phyloP scores from a whole-genome alignment of 2,888 invertebrate species.

The Psylliodes chrysocephalus region DNA sequence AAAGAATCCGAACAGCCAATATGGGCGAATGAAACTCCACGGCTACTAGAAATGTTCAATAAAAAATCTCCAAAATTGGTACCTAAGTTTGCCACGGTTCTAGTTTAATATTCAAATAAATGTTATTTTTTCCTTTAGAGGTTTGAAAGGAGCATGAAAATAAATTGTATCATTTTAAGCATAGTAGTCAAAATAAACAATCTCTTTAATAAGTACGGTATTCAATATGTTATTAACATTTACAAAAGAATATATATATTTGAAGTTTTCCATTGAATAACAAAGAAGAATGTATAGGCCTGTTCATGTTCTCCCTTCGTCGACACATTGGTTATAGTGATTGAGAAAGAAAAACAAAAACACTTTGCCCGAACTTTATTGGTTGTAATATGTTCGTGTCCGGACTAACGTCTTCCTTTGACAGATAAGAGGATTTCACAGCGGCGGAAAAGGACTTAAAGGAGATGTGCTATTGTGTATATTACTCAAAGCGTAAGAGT shows the following conservation, averaged over 20 bases:
- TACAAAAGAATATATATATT: not conserved
- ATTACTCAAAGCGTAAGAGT: conserved; percentile 6
- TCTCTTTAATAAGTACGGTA: too few species aligned
- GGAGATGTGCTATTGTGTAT: conserved; percentile 25
- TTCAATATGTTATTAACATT: too few species aligned
- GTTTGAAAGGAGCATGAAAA: too few species aligned
- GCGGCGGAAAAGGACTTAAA: conserved; percentile 15
- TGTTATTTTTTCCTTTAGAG: too few species aligned
- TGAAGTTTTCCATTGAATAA: not conserved
- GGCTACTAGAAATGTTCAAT: too few species aligned
- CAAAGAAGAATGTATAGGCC: not conserved
- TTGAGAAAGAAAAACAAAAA: conserved; percentile 37
- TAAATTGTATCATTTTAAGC: too few species aligned
- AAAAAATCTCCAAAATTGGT: too few species aligned
- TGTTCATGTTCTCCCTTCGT: conserved; percentile 21
- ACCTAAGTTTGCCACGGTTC: too few species aligned
- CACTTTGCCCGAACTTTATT: conserved; percentile 31
- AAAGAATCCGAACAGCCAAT: too few species aligned
- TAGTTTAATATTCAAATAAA: too few species aligned
- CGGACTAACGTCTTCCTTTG: conserved; percentile 22
- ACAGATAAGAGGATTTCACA: conserved; percentile 29
- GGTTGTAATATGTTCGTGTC: conserved; percentile 40
- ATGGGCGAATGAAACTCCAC: too few species aligned
- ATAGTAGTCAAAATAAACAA: too few species aligned
- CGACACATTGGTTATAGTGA: conserved; percentile 31